phyloP scores from a whole-genome alignment of 1,140 invertebrate species.

The Augochlora pura region DNA sequence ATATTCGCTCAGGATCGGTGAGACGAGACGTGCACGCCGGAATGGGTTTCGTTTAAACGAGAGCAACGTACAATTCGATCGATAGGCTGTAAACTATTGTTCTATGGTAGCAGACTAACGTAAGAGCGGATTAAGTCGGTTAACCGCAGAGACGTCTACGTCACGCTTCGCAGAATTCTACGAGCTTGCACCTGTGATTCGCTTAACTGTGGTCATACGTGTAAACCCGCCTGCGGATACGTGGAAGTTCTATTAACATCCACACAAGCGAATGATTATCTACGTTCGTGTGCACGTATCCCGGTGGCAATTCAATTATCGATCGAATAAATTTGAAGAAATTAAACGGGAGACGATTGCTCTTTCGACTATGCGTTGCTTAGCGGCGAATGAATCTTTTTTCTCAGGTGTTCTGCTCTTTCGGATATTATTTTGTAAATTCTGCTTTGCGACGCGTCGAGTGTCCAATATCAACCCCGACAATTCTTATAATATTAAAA shows the following conservation, averaged over 20 bases:
- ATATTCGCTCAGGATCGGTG: not conserved
- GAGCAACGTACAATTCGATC: not conserved
- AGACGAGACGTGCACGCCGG: not conserved
- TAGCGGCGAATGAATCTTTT: too few species aligned
- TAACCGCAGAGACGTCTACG: slow-evolving; percentile 61
- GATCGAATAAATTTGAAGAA: not conserved
- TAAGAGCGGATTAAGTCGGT: slow-evolving; percentile 53
- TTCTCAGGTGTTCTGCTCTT: too few species aligned
- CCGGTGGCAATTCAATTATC: slow-evolving; percentile 7
- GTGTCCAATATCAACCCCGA: too few species aligned
- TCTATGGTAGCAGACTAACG: slow-evolving; percentile 37
- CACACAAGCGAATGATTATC: slow-evolving; percentile 50
- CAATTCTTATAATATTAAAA: too few species aligned
- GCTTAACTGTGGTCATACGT: slow-evolving; percentile 47
- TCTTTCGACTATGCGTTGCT: too few species aligned
- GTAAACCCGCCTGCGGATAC: slow-evolving; percentile 52
- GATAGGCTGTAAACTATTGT: slow-evolving; percentile 26
- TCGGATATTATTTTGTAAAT: too few species aligned
- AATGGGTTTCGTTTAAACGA: not conserved
- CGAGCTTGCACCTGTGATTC: slow-evolving; percentile 53
- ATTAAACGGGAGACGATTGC: not conserved
- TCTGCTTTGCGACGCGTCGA: too few species aligned
- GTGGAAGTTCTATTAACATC: slow-evolving; percentile 50
- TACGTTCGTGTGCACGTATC: slow-evolving; percentile 28
- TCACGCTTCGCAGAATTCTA: slow-evolving; percentile 58